These are phyloP conservation scores for Ochropleura plecta DNA, from an alignment of 2,888 invertebrate species.

Conservation along the genomic window DNA sequence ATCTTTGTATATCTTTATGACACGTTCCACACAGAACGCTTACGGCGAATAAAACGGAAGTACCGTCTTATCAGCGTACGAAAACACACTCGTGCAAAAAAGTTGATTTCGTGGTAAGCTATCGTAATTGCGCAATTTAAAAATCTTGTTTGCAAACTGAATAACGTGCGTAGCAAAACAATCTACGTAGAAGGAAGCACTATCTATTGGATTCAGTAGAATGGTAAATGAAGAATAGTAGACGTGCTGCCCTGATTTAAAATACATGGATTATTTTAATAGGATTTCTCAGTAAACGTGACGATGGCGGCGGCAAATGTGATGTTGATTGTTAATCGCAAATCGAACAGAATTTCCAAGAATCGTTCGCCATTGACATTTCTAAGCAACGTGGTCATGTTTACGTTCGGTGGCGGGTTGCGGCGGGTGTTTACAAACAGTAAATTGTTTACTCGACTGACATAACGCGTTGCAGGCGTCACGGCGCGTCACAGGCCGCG, in stretches of 20 bases:
- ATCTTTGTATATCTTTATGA: conserved; percentile 24
- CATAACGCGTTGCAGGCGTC: conserved; percentile 79
- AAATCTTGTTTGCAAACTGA: conserved; percentile 27
- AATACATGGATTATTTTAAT: conserved; percentile 33
- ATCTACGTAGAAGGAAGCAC: conserved; percentile 18
- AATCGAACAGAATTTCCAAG: conserved; percentile 71
- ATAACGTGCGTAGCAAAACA: conserved; percentile 23
- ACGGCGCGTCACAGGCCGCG: conserved; percentile 71
- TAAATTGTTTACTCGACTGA: conserved; percentile 85
- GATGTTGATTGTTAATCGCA: conserved; percentile 66
- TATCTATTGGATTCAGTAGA: background rate
- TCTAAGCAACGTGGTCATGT: conserved; percentile 83
- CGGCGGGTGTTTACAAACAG: conserved; percentile 87
- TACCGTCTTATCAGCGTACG: conserved; percentile 45
- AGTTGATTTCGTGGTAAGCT: conserved; percentile 28
- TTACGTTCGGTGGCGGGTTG: conserved; percentile 80
- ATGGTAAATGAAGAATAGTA: background rate
- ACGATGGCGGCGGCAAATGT: conserved; percentile 39
- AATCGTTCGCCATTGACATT: conserved; percentile 80
- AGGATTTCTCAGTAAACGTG: conserved; percentile 48
- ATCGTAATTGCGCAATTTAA: conserved; percentile 46
- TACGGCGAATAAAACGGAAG: conserved; percentile 13
- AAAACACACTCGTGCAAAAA: conserved; percentile 43
- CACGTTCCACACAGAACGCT: conserved; percentile 2
- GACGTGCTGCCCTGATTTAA: conserved; percentile 10